Evolutionary conservation across 2,113 vertebrate species (phyloP), one percentile per base, ranked within the genome.

Genomic region (Pseudorhombus dupliciocellatus): DNA sequence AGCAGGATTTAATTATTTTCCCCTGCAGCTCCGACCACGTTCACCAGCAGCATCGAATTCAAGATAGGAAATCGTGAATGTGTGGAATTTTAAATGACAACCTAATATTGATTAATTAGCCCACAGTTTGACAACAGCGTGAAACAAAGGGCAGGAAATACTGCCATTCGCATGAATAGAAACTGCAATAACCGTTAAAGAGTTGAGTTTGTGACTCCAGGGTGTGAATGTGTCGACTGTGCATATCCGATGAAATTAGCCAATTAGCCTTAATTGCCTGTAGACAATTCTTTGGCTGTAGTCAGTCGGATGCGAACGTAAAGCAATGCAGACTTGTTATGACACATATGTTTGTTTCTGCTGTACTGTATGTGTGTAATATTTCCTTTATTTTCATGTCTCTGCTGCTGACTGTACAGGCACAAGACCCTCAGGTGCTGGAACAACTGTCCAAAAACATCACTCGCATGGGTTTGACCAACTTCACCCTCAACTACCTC

Each of bases 401-500:
- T 66, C 37, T 78, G 51, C 44, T 64, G n/a, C 56, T 81, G 70
- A 80, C 60, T 92, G 69, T 88, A 37, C 34, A 99, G 97, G 96
- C 98, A 93, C 97, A 99, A 95, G 98, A 99, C 94, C 96, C 98
- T 94, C 97, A 98, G 95, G 96, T 98, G 91, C 93, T 99, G 94
- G 98, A 99, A 91, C 98, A 99, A 90, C 95, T 99, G 90, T 98
- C 97, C 88, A 99, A 98, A 97, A 99, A 99, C 93, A 98, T 99
- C 93, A 99, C 98, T 88, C 96, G 98, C 81, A 98, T 98, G 97
- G 98, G 98, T 85, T 93, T 99, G 90, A 99, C 97, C 88, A 99
- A 98, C 93, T 98, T 99, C 94, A 99, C 98, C 90, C 97, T 99
- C 95, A 99, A 99, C 98, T 99, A 99, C 97, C 98, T 99, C 98